Conservation (phyloP, 1,140 invertebrate genomes). For the Mercenaria mercenaria region DNA sequence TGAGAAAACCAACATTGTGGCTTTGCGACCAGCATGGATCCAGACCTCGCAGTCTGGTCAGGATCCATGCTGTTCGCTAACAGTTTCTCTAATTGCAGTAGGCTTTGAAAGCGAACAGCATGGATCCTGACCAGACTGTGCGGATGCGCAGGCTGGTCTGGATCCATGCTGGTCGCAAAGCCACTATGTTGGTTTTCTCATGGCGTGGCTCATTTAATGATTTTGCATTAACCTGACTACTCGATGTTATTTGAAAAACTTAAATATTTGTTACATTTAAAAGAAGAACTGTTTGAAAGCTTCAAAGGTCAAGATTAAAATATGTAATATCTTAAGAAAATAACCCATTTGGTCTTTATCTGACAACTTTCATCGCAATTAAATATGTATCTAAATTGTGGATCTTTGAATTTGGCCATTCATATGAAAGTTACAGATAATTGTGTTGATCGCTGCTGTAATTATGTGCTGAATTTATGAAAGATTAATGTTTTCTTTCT, state of each 20-base stretch:
- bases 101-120: no score
- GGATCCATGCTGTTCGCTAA: no score
- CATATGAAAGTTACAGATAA: background rate
- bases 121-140: no score
- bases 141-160: no score
- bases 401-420: background rate
- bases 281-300: background rate
- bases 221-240: no score
- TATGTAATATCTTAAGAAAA: conserved; percentile 3
- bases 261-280: conserved; percentile 2
- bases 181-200: no score
- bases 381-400: background rate
- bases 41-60: no score
- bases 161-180: no score
- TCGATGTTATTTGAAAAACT: background rate
- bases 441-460: background rate
- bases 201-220: no score
- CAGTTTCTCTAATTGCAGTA: no score
- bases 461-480: background rate
- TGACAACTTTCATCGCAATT: background rate
- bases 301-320: conserved; percentile 2
- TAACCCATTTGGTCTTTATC: background rate
- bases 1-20: no score
- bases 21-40: no score
- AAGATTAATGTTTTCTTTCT: background rate